These are phyloP conservation scores for Peucedramus taeniatus DNA, from an alignment of 2,113 vertebrate species.

Conservation along the genomic window DNA sequence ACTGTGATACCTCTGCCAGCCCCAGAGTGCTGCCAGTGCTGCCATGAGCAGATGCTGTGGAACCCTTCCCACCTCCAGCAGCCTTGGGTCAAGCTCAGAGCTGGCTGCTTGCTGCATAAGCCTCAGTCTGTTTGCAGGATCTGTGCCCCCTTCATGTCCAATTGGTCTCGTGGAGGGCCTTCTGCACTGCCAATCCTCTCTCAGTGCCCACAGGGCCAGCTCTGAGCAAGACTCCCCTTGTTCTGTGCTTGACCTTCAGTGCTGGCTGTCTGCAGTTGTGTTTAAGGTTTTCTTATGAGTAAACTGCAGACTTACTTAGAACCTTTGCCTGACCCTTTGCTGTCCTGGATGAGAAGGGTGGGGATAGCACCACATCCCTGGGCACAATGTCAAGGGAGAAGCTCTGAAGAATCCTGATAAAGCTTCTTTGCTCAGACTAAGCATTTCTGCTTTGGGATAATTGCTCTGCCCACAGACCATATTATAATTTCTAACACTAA, in stretches of 20 bases:
- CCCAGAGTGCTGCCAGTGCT: fast-evolving
- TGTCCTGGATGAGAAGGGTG: neutral
- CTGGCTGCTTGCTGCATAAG: neutral
- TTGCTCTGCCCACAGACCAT: neutral
- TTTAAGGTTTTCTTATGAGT: neutral
- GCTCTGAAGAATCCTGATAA: neutral
- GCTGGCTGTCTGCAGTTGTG: neutral
- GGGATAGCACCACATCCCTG: neutral
- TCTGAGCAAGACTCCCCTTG: neutral
- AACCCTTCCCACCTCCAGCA: neutral
- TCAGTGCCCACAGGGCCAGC: neutral
- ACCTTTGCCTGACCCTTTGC: neutral
- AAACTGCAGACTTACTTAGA: neutral
- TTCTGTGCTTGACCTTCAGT: neutral
- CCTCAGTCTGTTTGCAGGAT: neutral
- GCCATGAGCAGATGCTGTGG: neutral
- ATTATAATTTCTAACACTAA: neutral
- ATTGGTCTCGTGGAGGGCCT: neutral
- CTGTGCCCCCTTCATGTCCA: neutral
- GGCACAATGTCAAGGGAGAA: neutral
- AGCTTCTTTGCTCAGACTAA: neutral
- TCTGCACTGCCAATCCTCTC: neutral
- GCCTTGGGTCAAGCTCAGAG: neutral
- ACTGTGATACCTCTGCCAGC: neutral
- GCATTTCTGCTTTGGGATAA: neutral